Evolutionary conservation across 1,140 invertebrate genomes (phyloP), one percentile per base, ranked within the genome.

Genomic region (Macrocentrus cingulum): DNA sequence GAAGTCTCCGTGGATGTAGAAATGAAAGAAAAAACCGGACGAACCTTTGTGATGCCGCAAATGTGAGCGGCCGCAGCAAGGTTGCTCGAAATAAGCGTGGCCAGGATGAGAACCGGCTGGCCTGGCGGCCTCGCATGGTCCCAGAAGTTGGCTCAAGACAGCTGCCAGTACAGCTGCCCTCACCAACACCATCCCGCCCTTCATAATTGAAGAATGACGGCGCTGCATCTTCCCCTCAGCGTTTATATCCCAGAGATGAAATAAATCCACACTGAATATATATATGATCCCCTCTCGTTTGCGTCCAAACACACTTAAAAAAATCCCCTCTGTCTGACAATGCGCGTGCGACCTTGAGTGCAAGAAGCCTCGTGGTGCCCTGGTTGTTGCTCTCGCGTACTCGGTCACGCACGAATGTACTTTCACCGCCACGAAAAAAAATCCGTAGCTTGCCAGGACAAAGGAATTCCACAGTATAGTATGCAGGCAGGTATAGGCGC

Each of bases 51-150:
- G 78, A 68, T 80, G 78, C 58, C 78, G 72, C 19, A 80, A 75
- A 62, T 77, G 78, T 45, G 76, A 77, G 41, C 70, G 71, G 58
- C 77, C 77, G 62, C 78, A 80, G 61, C 77, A 80, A 49, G 78
- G 78, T 57, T 80, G 78, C 52, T 80, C 78, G 63, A 79, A 80
- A 61, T 80, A 79, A 65, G 77, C 77, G 56, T 79, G 78, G n/a
- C 78, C 77, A 16, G 75, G 74, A 66, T 80, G 78, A 44, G 75
- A 68, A 5, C 76, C 76, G 50, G 70, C 60, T 42, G 75, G 75
- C 63, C 77, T 72, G 60, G 48, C 70, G 5, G 72, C 76, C 34
- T 64, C 48, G 53, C 67, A 68, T 23, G 67, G 66, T 42, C 68
- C 67, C 29, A 76, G 48, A 58, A 77, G 50, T 52, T 77, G 74